Conservation (phyloP, 2,797 vertebrate species). For the Diceros bicornis region DNA sequence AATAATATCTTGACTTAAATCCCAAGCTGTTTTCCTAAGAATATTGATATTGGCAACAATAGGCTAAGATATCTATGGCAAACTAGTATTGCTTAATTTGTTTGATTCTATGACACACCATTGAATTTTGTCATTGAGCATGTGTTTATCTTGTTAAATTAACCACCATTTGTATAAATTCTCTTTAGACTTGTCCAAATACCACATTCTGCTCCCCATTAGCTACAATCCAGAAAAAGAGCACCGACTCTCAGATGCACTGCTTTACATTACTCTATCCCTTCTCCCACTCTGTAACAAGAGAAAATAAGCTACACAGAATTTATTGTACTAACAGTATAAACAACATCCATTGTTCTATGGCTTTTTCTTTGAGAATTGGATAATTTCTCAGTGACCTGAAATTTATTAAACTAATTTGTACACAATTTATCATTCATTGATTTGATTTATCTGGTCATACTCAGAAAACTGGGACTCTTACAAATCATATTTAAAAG, state of each 20-base stretch:
- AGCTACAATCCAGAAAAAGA: not conserved
- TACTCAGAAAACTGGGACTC: not conserved
- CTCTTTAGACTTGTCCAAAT: not conserved
- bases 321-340: not conserved
- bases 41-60: not conserved
- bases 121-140: not conserved
- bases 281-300: not conserved
- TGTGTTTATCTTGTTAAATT: not conserved
- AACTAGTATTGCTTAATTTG: not conserved
- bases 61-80: not conserved
- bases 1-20: not conserved
- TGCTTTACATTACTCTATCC: not conserved
- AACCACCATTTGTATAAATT: not conserved
- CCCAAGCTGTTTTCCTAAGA: not conserved
- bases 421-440: not conserved
- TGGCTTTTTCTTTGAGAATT: not conserved
- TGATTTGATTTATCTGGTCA: not conserved
- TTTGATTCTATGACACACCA: not conserved
- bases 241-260: not conserved
- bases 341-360: not conserved
- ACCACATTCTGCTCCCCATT: not conserved
- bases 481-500: not conserved
- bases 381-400: not conserved
- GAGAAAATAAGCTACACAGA: not conserved
- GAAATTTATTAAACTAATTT: not conserved